Base-by-base conservation (phyloP, 2,888 invertebrate genomes). In the Microchrysa polita region DNA sequence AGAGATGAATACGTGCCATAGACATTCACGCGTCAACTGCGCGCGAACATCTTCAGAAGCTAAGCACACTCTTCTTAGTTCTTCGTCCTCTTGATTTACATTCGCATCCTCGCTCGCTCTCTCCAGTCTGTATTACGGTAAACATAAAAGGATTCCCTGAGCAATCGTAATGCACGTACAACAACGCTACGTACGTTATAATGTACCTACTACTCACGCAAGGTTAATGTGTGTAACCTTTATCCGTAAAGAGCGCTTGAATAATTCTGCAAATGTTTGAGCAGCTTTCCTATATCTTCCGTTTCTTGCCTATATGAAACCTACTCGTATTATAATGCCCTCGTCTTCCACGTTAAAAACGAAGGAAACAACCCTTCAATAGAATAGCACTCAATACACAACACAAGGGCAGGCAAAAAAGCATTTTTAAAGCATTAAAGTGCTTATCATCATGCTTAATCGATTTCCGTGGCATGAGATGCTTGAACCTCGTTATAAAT, bases 201-300 rank as follows among this genome's bases (percentile, higher is more conserved):
- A n/a, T n/a, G n/a, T n/a, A n/a, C n/a, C n/a, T n/a, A n/a, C n/a
- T 42, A 20, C 18, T n/a, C 14, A 65, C 44, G 44, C 27, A 65
- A 65, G 65, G 65, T 65, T 65, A 65, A 65, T 65, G 65, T 44
- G 23, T 65, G 16, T 65, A 44, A 44, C 20, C 23, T 65, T 48
- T 48, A 65, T 48, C 44, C 65, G 65, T 65, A 48, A 48, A 61
- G 48, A 48, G 44, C 5, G 44, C 65, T 65, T 44, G 48, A 65
- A 48, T 20, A 48, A 65, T 48, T n/a, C 65, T 23, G 22, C 65
- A 65, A 48, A 65, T 65, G 48, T 65, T 65, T 65, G 65, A 65
- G 18, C 14, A 55, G 48, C 10, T 44, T 10, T 12, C 55, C 55
- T 10, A n/a, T n/a, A n/a, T n/a, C n/a, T n/a, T n/a, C n/a, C n/a